Evolutionary conservation across 2,888 invertebrate genomes (phyloP), one percentile per base, ranked within the genome.

Genomic region (Molorchus minor): DNA sequence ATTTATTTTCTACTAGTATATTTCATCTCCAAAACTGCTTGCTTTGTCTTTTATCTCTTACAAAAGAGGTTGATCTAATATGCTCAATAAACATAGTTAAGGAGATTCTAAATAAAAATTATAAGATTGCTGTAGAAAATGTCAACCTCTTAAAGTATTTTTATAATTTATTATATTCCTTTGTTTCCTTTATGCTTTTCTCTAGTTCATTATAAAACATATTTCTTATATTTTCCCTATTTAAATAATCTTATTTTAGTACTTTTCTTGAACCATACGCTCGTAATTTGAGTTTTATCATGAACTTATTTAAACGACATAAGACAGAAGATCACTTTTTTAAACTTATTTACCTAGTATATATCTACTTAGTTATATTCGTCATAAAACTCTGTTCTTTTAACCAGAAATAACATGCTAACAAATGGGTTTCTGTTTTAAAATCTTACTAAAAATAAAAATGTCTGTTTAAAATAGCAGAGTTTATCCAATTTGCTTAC

Each of bases 331-430:
- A 40, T 17, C 36, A 35, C 17, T 36, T 66, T 59, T 57, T 61
- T 56, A 10, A n/a, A 62, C 59, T 55, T 53, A 12, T 19, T 35
- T 43, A 16, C 36, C 17, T 56, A 47, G 52, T 53, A 58, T 61
- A 62, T 64, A 63, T 58, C 65, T 65, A 60, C 58, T 43, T 55
- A 56, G 54, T 54, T 43, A 3, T 29, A 46, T 68, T 51, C 67
- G 61, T 67, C 63, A 61, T 58, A 57, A 71, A 73, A 69, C 71
- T 72, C 71, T 76, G 74, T 72, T 75, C 67, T 74, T 76, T 75
- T 73, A 74, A 73, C 69, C 15, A 65, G 46, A 29, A 54, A 47
- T 51, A 38, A 49, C 38, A 41, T 20, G 3, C 41, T 29, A 36
- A 20, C n/a, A 4, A 16, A 36, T 19, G 30, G 29, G n/a, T 55